A percentile compares a stretch with the other conserved stretches of the same genome.
Evolutionary conservation across 2,888 invertebrate species (phyloP).

Genomic region (Orthonychiurus folsomi): DNA sequence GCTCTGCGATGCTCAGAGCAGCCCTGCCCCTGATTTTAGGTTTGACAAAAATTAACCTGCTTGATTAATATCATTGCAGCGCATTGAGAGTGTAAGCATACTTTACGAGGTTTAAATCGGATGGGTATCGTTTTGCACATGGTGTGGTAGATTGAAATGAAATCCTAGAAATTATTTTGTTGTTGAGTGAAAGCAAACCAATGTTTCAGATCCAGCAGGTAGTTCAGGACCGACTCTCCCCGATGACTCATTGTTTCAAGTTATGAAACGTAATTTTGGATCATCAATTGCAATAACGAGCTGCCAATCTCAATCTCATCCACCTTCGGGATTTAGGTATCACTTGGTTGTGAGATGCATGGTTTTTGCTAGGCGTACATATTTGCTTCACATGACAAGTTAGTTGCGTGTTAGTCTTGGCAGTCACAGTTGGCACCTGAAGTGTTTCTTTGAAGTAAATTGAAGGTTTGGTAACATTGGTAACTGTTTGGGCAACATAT

Average conservation of each 20-base stretch:
- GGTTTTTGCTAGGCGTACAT: too few relatives aligned
- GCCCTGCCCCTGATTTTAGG: slow-evolving; percentile 38
- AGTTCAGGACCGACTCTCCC: slow-evolving; percentile 63
- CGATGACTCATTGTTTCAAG: slow-evolving; percentile 43
- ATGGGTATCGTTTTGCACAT: not conserved
- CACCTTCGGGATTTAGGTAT: not conserved
- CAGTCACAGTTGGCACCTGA: too few relatives aligned
- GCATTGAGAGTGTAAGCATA: too few relatives aligned
- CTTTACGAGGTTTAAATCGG: not conserved
- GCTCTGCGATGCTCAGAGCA: slow-evolving; percentile 40
- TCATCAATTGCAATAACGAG: not conserved
- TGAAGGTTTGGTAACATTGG: too few relatives aligned
- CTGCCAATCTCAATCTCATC: slow-evolving; percentile 1
- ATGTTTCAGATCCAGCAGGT: slow-evolving; percentile 61
- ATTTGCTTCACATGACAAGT: too few relatives aligned
- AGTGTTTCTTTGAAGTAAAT: too few relatives aligned
- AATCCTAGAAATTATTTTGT: too few relatives aligned
- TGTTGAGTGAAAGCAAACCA: not conserved
- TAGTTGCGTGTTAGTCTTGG: too few relatives aligned
- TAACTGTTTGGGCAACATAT: too few relatives aligned
- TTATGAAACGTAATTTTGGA: not conserved
- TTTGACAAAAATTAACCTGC: slow-evolving; percentile 12
- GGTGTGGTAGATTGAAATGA: too few relatives aligned
- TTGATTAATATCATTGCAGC: not conserved
- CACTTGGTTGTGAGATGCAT: too few relatives aligned